Conservation (phyloP, 2,888 invertebrate species). For the Cephus nigrinus region DNA sequence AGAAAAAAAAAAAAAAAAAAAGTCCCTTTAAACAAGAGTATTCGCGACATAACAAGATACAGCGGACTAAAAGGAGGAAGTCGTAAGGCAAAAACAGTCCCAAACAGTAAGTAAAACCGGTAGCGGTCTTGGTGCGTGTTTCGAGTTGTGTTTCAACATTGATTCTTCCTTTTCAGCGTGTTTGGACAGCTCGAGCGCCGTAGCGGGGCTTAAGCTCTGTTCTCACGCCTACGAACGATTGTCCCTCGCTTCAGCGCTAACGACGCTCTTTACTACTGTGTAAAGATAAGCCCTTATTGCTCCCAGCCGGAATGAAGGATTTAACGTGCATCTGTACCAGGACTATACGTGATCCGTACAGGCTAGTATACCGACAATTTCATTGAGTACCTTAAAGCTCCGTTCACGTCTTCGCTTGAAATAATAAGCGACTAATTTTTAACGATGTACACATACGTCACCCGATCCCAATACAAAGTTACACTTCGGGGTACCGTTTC, state of each 20-base stretch:
- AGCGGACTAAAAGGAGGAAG: background rate
- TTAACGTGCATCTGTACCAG: background rate
- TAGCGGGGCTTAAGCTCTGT: constrained; percentile 29
- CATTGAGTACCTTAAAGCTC: background rate
- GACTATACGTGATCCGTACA: background rate
- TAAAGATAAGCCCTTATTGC: constrained; percentile 57
- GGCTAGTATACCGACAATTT: background rate
- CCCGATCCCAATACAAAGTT: background rate
- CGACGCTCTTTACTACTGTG: constrained; percentile 53
- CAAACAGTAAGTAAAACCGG: background rate
- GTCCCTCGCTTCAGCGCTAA: constrained; percentile 42
- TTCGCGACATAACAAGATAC: background rate
- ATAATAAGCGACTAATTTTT: background rate
- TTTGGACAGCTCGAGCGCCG: constrained; percentile 34
- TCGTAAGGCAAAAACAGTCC: background rate
- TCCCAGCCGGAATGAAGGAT: constrained; percentile 39
- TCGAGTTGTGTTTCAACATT: constrained; percentile 26
- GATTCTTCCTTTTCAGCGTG: constrained; percentile 17
- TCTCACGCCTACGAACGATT: constrained; percentile 42
- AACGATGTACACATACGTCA: background rate
- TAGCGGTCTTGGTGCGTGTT: constrained; percentile 16
- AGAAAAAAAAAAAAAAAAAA: background rate
- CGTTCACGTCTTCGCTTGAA: background rate
- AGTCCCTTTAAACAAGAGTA: background rate
- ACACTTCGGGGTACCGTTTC: background rate